phyloP scores from a whole-genome alignment of 2,113 vertebrate genomes.

The Paralichthys olivaceus region DNA sequence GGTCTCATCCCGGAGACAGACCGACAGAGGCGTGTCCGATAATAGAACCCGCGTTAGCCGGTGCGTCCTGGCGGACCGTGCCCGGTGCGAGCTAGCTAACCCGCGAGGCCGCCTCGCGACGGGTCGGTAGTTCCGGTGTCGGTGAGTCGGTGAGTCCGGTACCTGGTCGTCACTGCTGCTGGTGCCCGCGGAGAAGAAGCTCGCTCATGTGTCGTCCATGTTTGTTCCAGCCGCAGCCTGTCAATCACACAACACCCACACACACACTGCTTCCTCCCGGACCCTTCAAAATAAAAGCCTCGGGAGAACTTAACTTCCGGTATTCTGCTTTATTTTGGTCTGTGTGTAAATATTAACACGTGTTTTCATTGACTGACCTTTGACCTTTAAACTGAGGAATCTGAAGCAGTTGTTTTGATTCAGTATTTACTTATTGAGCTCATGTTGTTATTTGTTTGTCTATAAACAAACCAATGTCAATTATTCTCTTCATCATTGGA shows the following conservation, averaged over 20 bases:
- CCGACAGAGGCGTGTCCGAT: constrained; percentile 8
- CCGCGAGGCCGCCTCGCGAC: neutral
- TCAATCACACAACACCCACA: neutral
- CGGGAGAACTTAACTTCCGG: neutral
- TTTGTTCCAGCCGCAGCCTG: constrained; percentile 47
- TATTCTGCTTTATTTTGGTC: neutral
- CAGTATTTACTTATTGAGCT: too few relatives aligned
- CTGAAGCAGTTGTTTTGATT: too few relatives aligned
- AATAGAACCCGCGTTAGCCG: neutral
- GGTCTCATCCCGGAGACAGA: neutral
- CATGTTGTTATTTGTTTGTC: too few relatives aligned
- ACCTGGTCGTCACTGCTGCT: constrained; percentile 72
- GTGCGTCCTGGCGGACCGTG: neutral
- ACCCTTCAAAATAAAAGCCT: constrained; percentile 32
- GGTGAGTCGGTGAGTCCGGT: constrained; percentile 18
- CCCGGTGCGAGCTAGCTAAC: constrained; percentile 19
- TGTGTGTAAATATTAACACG: too few relatives aligned
- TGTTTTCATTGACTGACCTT: too few relatives aligned
- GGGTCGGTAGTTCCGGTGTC: neutral
- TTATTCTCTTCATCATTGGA: too few relatives aligned
- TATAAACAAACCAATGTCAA: too few relatives aligned
- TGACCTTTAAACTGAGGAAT: too few relatives aligned
- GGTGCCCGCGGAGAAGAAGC: constrained; percentile 40
- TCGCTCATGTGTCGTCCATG: constrained; percentile 78
- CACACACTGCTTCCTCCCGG: neutral